These are phyloP conservation scores for Drosophila chauvacae DNA, from an alignment of 1,140 invertebrate genomes.

Conservation along the genomic window DNA sequence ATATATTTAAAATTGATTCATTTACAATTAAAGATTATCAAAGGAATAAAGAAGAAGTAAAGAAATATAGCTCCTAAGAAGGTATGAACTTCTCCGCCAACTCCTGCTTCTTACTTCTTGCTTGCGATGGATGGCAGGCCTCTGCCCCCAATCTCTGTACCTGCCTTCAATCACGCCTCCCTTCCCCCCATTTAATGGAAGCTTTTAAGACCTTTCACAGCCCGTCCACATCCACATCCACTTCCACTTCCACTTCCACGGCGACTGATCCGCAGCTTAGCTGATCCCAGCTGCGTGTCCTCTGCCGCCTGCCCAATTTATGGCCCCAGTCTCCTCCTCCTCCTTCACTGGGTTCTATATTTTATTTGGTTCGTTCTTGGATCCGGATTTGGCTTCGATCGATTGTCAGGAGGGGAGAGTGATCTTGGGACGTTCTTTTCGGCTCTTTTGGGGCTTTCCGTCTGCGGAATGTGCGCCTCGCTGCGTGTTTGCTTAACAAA, in stretches of 20 bases:
- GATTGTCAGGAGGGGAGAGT: constrained; percentile 21
- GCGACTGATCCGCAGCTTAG: constrained; percentile 29
- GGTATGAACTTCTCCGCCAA: not conserved
- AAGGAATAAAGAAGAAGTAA: not conserved
- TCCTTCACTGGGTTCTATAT: not conserved
- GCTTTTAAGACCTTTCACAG: constrained; percentile 34
- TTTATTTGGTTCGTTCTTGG: constrained; percentile 11
- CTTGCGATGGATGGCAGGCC: not conserved
- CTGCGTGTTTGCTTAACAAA: constrained; percentile 55
- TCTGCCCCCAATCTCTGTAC: not conserved
- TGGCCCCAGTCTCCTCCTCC: constrained; percentile 3
- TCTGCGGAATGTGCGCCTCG: constrained; percentile 12
- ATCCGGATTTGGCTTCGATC: constrained; percentile 24
- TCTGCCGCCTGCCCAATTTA: constrained; percentile 38
- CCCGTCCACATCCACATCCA: constrained; percentile 6
- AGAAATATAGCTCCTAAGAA: not conserved
- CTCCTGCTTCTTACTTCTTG: not conserved
- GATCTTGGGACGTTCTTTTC: not conserved
- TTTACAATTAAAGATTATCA: no score
- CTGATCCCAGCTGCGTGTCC: constrained; percentile 33
- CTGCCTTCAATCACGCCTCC: constrained; percentile 17
- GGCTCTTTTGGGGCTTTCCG: not conserved
- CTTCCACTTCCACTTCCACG: not conserved
- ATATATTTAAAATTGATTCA: no score
- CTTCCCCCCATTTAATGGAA: not conserved